Evolutionary conservation across 2,113 vertebrate genomes (phyloP).

Genomic region (Puffinus mauretanicus): DNA sequence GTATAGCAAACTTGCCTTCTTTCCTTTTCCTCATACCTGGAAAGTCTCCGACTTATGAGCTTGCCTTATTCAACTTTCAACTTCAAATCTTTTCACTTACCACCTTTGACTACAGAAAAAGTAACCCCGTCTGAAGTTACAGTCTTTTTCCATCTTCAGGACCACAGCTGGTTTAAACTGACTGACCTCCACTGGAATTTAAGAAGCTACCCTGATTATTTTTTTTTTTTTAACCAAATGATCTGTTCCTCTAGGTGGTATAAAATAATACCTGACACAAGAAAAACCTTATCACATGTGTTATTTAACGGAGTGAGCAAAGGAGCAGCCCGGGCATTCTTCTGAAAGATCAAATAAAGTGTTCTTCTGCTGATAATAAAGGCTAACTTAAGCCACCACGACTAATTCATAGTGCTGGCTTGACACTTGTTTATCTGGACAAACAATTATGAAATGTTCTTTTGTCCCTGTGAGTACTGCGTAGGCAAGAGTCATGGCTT

Average conservation of each 20-base stretch:
- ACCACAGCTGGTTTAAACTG: not conserved
- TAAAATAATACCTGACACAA: not conserved
- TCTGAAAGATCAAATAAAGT: slow-evolving; percentile 4
- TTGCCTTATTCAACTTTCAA: not conserved
- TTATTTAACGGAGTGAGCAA: not conserved
- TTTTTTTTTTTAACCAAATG: not conserved
- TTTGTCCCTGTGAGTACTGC: slow-evolving; percentile 19
- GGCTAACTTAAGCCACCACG: slow-evolving; percentile 26
- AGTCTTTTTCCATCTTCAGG: not conserved
- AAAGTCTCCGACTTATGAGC: not conserved
- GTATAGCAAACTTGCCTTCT: not conserved
- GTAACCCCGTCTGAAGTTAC: not conserved
- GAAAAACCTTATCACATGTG: not conserved
- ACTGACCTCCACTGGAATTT: not conserved
- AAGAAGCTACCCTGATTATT: not conserved
- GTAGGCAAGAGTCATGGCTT: slow-evolving; percentile 12
- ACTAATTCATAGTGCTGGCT: slow-evolving; percentile 20
- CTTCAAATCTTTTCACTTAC: not conserved
- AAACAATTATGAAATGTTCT: slow-evolving; percentile 61
- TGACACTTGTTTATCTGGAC: slow-evolving; percentile 60
- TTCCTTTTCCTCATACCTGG: not conserved
- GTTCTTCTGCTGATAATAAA: slow-evolving; percentile 19
- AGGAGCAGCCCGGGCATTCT: not conserved
- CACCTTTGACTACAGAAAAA: not conserved
- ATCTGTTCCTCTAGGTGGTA: not conserved